phyloP scores from a whole-genome alignment of 2,888 invertebrate genomes.

The Nyleta sp. region DNA sequence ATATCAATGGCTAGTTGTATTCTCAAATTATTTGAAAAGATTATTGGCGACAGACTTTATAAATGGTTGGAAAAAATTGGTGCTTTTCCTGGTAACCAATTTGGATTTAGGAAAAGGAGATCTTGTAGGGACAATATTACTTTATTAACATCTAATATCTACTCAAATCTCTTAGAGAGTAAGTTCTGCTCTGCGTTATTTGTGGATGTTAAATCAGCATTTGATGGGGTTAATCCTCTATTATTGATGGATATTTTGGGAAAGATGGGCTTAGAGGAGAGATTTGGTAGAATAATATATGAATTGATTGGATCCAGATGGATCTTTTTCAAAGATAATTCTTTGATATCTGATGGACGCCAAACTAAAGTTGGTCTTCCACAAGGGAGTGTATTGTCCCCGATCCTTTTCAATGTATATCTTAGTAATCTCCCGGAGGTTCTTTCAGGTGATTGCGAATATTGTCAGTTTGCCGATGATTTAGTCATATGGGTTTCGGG shows the following conservation, averaged over 20 bases:
- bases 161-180: background rate
- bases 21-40: constrained; percentile 8
- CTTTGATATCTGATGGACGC: constrained; percentile 8
- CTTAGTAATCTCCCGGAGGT: background rate
- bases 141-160: background rate
- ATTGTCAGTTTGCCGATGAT: constrained; percentile 32
- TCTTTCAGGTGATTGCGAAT: background rate
- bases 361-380: constrained; percentile 3
- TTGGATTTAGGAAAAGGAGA: background rate
- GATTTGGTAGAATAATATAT: constrained; percentile 3
- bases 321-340: constrained; percentile 26
- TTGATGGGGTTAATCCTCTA: constrained; percentile 8
- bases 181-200: constrained; percentile 1
- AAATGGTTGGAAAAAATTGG: background rate
- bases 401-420: constrained; percentile 17
- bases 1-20: constrained; percentile 1
- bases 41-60: constrained; percentile 7
- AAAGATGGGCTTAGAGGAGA: background rate
- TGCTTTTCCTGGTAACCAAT: background rate
- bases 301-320: background rate
- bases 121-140: constrained; percentile 5
- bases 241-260: background rate
- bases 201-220: constrained; percentile 28
- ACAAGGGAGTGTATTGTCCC: constrained; percentile 20
- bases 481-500: constrained; percentile 8